Conservation (phyloP, 2,888 invertebrate genomes). For the Megaustenia siamemsis region DNA sequence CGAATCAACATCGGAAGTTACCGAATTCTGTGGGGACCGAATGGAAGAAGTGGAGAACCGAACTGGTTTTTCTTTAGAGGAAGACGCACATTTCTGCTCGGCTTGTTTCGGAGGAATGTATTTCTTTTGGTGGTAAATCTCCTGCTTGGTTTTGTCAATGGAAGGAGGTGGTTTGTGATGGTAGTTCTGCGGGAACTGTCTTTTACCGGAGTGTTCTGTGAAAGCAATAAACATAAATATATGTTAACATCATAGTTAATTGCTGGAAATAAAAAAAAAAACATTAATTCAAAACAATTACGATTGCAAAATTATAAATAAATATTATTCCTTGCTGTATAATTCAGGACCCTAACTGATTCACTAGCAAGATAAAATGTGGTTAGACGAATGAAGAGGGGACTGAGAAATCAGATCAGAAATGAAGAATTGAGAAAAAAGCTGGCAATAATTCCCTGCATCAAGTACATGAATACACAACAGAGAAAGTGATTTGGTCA, state of each 20-base stretch:
- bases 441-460: too few relatives aligned
- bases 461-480: too few relatives aligned
- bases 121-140: slow-evolving; percentile 21
- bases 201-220: slow-evolving; percentile 33
- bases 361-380: too few relatives aligned
- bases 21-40: slow-evolving; percentile 1
- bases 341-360: too few relatives aligned
- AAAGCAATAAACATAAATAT: background rate
- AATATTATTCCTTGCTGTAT: too few relatives aligned
- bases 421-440: too few relatives aligned
- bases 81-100: background rate
- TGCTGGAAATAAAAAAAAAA: too few relatives aligned
- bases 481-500: too few relatives aligned
- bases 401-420: too few relatives aligned
- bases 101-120: background rate
- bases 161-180: background rate
- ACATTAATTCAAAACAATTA: too few relatives aligned
- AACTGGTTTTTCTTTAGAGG: background rate
- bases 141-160: background rate
- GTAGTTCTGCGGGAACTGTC: background rate
- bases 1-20: slow-evolving; percentile 35
- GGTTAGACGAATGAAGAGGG: too few relatives aligned
- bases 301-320: too few relatives aligned
- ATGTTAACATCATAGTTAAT: background rate
- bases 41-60: background rate